Evolutionary conservation across 2,113 vertebrate species (phyloP), one percentile per base, ranked within the genome.

Genomic region (Epinephelus fuscoguttatus): DNA sequence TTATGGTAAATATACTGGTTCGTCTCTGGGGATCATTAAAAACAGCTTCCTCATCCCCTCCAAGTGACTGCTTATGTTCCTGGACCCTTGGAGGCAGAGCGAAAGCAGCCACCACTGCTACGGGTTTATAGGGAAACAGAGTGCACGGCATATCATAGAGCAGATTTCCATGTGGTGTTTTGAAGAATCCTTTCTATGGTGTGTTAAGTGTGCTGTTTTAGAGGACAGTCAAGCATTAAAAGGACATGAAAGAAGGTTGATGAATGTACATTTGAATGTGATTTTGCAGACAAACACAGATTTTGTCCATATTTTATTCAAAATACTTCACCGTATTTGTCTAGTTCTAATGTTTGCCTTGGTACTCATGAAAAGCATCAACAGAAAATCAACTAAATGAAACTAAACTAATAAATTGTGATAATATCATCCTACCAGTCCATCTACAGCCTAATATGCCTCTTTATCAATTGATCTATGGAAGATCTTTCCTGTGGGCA

Each of bases 1-100:
- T 94, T 95, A 94, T 93, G 90, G 89, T 93, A 94, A 94, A 93
- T 89, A 93, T 91, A 91, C 78, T 50, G 49, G 68, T 78, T 70
- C 0, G 73, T 89, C 91, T 88, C 85, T 30, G 67, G 85, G 90
- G 93, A 93, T 91, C 89, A 87, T 94, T 92, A 92, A 88, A 92
- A 92, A 90, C 80, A 87, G 88, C 84, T 84, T 88, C 57, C 68
- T 90, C 89, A 86, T 83, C 84, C 83, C 80, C 76, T 86, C 69
- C 83, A 70, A 89, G 80, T 83, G 63, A 88, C 82, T 90, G 86
- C 90, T 86, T 80, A 82, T 89, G 88, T 72, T 82, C 40, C 45
- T 63, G 81, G 82, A 89, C 75, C 80, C 91, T 87, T 21, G 52
- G 40, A 84, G 89, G 84, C 70, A 81, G 57, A 79, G 56, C 17